phyloP scores from a whole-genome alignment of 2,797 vertebrate genomes.

The Tenualosa ilisha region DNA sequence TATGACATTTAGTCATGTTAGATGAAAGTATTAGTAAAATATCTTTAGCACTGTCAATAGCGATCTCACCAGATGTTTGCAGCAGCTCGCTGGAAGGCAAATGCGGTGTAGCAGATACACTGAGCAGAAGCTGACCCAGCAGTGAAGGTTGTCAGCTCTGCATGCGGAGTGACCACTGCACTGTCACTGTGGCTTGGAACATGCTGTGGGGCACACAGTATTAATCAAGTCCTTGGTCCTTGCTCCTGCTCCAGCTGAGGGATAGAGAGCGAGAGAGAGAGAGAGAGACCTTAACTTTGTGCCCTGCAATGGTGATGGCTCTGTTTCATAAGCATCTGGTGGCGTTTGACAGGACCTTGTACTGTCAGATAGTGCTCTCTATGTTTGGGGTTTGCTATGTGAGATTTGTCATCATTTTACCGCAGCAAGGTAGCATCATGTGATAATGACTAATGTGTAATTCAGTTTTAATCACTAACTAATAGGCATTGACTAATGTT shows the following conservation, averaged over 20 bases:
- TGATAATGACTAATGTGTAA: background rate
- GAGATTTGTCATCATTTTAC: background rate
- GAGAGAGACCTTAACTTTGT: background rate
- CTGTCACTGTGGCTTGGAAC: background rate
- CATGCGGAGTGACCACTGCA: background rate
- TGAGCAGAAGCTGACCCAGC: background rate
- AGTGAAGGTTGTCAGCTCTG: background rate
- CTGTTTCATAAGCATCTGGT: background rate
- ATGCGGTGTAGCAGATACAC: background rate
- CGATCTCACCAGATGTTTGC: background rate
- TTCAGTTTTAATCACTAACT: background rate
- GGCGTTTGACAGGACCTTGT: background rate
- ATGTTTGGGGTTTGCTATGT: background rate
- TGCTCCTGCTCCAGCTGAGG: background rate
- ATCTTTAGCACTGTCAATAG: no score
- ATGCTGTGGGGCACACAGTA: background rate
- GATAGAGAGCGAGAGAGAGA: background rate
- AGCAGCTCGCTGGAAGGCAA: background rate
- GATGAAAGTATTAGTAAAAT: no score
- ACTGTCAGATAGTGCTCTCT: background rate
- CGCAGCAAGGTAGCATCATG: background rate
- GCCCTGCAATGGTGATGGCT: background rate
- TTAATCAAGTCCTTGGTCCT: background rate
- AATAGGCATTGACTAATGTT: background rate
- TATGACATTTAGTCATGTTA: background rate